Evolutionary conservation across 2,888 invertebrate genomes (phyloP).

Genomic region (Tipula confusa): DNA sequence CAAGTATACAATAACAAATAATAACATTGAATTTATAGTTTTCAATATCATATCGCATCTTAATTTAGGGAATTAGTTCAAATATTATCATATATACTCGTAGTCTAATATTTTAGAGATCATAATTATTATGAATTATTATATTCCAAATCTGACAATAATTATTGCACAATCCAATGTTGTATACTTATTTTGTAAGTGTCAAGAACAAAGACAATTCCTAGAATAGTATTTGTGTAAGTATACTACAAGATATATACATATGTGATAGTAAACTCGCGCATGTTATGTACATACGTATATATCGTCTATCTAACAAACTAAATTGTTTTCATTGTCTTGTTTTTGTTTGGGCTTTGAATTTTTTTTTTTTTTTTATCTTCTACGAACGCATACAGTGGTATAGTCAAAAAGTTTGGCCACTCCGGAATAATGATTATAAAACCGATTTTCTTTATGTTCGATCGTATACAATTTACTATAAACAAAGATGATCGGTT

Average conservation of each 20-base stretch:
- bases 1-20: background rate
- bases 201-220: conserved; percentile 21
- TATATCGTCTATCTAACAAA: background rate
- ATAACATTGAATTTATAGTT: background rate
- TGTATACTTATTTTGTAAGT: background rate
- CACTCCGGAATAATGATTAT: too few relatives aligned
- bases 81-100: background rate
- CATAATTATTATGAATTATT: background rate
- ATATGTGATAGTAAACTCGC: background rate
- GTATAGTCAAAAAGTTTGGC: background rate
- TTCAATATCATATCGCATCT: background rate
- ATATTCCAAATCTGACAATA: background rate
- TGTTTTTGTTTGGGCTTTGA: background rate
- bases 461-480: too few relatives aligned
- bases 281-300: too few relatives aligned
- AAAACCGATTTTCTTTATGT: too few relatives aligned
- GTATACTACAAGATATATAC: background rate
- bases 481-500: too few relatives aligned
- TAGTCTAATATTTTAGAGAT: background rate
- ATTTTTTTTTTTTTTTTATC: background rate
- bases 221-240: background rate
- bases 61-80: background rate
- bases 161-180: conserved; percentile 6
- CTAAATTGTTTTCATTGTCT: background rate
- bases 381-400: background rate